A percentile compares a stretch with the other conserved stretches of the same genome.
phyloP scores from a whole-genome alignment of 2,888 invertebrate genomes.

The Harpagoxenus sublaevis region DNA sequence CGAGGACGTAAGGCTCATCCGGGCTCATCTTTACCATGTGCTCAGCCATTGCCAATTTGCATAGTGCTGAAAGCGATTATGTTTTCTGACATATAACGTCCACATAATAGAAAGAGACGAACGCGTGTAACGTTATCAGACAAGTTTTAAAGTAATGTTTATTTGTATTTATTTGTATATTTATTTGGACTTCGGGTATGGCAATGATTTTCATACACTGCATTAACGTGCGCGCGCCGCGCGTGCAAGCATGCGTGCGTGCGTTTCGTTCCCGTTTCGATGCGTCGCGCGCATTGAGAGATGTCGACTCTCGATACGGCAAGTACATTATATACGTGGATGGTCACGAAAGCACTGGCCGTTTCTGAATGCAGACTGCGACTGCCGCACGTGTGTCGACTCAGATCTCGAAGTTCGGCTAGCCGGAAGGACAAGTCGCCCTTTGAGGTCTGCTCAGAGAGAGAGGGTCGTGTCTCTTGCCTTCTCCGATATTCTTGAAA shows the following conservation, averaged over 20 bases:
- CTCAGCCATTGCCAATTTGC: neutral
- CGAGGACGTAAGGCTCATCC: neutral
- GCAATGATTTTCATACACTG: constrained; percentile 30
- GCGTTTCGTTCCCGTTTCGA: constrained; percentile 61
- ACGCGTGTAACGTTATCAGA: neutral
- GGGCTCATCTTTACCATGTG: neutral
- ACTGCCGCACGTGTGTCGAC: constrained; percentile 78
- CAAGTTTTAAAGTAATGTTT: neutral
- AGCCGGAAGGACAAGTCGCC: constrained; percentile 58
- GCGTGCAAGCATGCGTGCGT: neutral
- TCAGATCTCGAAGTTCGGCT: constrained; percentile 63
- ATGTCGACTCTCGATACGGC: constrained; percentile 74
- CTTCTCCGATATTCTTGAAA: constrained; percentile 50
- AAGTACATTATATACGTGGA: constrained; percentile 67
- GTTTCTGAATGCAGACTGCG: constrained; percentile 77
- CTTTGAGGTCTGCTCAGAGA: constrained; percentile 53
- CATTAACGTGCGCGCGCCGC: constrained; percentile 3
- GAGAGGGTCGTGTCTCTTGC: constrained; percentile 7
- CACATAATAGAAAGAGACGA: neutral
- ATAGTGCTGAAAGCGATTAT: neutral
- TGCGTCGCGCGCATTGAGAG: constrained; percentile 71
- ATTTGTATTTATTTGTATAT: neutral
- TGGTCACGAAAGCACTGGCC: constrained; percentile 68
- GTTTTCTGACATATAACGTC: neutral
- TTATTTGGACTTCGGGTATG: neutral